A percentile compares a stretch with the other conserved stretches of the same genome.
Conservation (phyloP, 1,140 invertebrate genomes). For the Eubasilissa regina region DNA sequence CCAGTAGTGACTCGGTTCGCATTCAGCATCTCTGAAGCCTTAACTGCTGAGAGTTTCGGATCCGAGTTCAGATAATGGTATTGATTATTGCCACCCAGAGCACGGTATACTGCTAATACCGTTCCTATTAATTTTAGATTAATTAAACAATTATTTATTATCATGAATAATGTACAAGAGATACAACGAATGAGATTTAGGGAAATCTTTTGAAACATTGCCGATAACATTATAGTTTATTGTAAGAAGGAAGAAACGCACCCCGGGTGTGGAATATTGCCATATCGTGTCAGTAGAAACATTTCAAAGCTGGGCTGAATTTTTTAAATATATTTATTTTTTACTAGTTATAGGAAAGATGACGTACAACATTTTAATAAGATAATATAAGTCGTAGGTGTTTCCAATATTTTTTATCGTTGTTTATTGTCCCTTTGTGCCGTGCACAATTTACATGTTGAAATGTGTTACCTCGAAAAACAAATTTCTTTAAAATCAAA, state of each 20-base stretch:
- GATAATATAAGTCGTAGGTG: not conserved
- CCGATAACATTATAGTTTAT: too few species aligned
- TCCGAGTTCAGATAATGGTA: conserved; percentile 6
- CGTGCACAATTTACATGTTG: not conserved
- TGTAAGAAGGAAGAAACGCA: too few species aligned
- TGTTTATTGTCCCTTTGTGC: conserved; percentile 16
- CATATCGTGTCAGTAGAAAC: conserved; percentile 4
- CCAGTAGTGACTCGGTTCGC: not conserved
- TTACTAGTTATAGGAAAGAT: conserved; percentile 6
- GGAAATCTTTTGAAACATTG: not conserved
- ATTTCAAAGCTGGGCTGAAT: not conserved
- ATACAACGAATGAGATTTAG: not conserved
- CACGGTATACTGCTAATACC: conserved; percentile 60
- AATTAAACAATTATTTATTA: conserved; percentile 52
- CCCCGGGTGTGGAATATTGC: not conserved
- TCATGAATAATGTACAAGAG: conserved; percentile 10
- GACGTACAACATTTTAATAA: conserved; percentile 23
- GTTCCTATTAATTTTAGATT: conserved; percentile 55
- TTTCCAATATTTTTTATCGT: not conserved
- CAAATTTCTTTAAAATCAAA: not conserved
- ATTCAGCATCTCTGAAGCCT: not conserved
- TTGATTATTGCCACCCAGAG: conserved; percentile 59
- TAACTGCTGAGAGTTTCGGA: not conserved
- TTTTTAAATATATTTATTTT: conserved; percentile 17
- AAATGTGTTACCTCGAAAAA: not conserved